phyloP scores from a whole-genome alignment of 2,797 vertebrate genomes.

The Euphonia xanthogaster region DNA sequence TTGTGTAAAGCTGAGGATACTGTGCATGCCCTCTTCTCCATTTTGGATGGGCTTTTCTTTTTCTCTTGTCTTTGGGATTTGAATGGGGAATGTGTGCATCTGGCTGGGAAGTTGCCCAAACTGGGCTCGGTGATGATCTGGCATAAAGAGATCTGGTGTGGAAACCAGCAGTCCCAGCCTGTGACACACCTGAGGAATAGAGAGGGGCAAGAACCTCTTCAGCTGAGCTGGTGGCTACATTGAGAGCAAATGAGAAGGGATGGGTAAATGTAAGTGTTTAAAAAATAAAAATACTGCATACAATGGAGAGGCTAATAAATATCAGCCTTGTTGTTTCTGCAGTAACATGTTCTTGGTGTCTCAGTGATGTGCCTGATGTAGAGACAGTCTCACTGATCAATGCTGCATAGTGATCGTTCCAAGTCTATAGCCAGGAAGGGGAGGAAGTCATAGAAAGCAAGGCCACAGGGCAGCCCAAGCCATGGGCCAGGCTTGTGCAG shows the following conservation, averaged over 20 bases:
- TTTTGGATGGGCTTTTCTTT: neutral
- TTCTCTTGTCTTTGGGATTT: neutral
- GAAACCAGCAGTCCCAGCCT: neutral
- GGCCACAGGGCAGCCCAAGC: neutral
- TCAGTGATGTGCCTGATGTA: neutral
- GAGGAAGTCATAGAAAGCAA: neutral
- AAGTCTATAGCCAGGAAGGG: neutral
- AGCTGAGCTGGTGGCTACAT: neutral
- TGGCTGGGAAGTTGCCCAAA: neutral
- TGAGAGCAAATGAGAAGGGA: neutral
- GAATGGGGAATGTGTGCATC: neutral
- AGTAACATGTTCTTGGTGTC: neutral
- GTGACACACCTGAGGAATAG: neutral
- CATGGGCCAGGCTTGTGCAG: neutral
- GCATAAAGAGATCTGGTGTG: rapidly evolving
- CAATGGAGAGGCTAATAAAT: neutral
- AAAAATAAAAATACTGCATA: neutral
- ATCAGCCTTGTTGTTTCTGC: neutral
- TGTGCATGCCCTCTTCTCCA: neutral
- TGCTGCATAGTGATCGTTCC: rapidly evolving
- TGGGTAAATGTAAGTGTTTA: neutral
- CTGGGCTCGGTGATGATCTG: neutral
- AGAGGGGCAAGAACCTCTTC: neutral
- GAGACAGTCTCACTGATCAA: rapidly evolving
- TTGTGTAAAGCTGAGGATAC: neutral